Evolutionary conservation across 37 sponge, comb jelly and placozoan genomes (phyloP), one percentile per base, ranked within the genome.

Genomic region (Aphrocallistes beatrix): DNA sequence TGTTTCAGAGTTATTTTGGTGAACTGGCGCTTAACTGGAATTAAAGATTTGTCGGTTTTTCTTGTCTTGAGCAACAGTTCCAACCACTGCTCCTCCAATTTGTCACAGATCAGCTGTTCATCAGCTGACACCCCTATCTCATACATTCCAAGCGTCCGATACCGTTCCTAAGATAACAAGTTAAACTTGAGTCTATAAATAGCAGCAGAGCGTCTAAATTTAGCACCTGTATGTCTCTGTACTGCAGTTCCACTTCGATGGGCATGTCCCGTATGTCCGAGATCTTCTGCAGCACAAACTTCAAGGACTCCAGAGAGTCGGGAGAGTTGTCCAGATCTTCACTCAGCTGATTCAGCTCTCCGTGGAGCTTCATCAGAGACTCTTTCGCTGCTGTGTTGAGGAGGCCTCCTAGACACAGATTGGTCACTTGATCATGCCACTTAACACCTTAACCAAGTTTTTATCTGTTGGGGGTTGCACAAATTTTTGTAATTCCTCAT

Each of bases 211-310:
- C 60, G 37, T 86, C 86, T 1, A 36, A 69, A 38, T 69, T 86
- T 47, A 47, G 49, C 17, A 60, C 75, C 75, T 60, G 75, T 32
- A 60, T 60, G 60, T 87, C 91, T 81, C 83, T 91, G 83, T 94
- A 94, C 51, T 82, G 82, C 37, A 94, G 75, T 69, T 98, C 99
- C 51, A 95, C 96, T 25, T 91, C 94, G 8, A 98, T 86, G 25
- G 96, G 92, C 88, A 95, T 92, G 39, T 88, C 88, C 38, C 92
- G 89, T 51, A 98, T 94, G 36, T 91, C 87, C 23, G 93, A 87
- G 47, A 98, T 98, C n/a, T 90, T 93, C 85, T 93, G 87, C 36
- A 98, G 89, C 38, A 98, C 99, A 91, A 91, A 94, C 88, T 98
- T 98, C 39, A 98, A 87, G 51, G 90, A 88, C 34, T 96, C 96